Evolutionary conservation across 37 sponge, comb jelly and placozoan species (phyloP).

Genomic region (Eunapius fragilis): DNA sequence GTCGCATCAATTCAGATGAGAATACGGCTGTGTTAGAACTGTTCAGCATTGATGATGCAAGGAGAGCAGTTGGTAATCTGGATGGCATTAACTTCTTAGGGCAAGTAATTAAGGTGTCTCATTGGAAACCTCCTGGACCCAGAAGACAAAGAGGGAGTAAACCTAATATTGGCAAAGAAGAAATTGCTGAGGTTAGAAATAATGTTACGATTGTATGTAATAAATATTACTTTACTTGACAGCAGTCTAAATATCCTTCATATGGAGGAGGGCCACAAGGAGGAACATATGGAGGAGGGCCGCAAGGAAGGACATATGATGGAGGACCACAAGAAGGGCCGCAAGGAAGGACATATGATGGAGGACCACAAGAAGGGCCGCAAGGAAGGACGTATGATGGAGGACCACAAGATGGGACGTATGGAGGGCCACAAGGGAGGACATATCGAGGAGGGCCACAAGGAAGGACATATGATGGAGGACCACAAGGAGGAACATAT

Average conservation of each 20-base stretch:
- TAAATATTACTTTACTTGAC: background rate
- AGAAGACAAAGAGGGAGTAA: background rate
- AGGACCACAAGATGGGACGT: no score
- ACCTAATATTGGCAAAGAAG: background rate
- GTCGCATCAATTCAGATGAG: background rate
- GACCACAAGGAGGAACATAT: no score
- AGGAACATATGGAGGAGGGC: background rate
- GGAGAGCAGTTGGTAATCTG: background rate
- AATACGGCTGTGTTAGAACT: background rate
- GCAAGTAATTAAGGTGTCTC: background rate
- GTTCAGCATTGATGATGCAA: conserved; percentile 12
- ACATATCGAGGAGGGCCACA: no score
- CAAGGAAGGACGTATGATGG: no score
- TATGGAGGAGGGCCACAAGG: background rate
- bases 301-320: no score
- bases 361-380: no score
- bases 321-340: no score
- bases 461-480: no score
- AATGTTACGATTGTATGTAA: background rate
- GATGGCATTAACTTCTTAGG: conserved; percentile 31
- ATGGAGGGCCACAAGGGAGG: no score
- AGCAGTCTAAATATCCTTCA: background rate
- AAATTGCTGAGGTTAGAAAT: background rate
- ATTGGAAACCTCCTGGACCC: background rate
- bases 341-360: no score